Percentiles rank a stretch among this genome's conserved stretches.
These are phyloP conservation scores for Tokudaia muenninki DNA, from an alignment of 2,797 vertebrate species.

Conservation along the genomic window DNA sequence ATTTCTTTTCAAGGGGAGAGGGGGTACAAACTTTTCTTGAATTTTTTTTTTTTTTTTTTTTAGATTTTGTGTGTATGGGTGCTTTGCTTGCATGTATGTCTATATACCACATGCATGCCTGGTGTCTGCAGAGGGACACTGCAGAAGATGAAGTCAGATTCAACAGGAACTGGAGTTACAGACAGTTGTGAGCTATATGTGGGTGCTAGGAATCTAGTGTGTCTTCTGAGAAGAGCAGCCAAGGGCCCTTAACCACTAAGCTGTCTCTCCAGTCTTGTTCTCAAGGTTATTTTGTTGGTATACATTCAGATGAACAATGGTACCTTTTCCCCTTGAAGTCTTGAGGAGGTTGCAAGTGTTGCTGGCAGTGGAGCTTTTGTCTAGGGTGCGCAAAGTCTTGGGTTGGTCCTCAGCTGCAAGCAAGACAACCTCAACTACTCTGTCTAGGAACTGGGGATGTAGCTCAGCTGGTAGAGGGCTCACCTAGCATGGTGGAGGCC, in stretches of 20 bases:
- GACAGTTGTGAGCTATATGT: not conserved
- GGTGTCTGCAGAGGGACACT: not conserved
- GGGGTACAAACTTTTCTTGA: not conserved
- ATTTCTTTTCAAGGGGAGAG: not conserved
- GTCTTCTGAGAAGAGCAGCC: not conserved
- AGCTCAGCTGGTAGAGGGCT: not conserved
- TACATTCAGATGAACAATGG: conserved; percentile 39
- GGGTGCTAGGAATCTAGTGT: not conserved
- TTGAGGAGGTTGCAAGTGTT: not conserved
- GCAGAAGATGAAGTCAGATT: not conserved
- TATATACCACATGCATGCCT: not conserved
- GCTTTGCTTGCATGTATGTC: not conserved
- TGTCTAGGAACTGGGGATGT: not conserved
- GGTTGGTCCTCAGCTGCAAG: not conserved
- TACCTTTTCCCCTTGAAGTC: not conserved
- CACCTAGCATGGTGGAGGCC: not conserved
- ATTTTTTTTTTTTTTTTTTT: not conserved
- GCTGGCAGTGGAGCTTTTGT: not conserved
- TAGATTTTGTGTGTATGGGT: not conserved
- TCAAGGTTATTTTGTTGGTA: conserved; percentile 57
- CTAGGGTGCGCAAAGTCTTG: not conserved
- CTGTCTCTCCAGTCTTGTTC: not conserved
- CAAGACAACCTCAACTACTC: not conserved
- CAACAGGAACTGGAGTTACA: not conserved
- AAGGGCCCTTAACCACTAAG: not conserved